Evolutionary conservation across 2,113 vertebrate genomes (phyloP), one percentile per base, ranked within the genome.

Genomic region (Cryptotis parvus): DNA sequence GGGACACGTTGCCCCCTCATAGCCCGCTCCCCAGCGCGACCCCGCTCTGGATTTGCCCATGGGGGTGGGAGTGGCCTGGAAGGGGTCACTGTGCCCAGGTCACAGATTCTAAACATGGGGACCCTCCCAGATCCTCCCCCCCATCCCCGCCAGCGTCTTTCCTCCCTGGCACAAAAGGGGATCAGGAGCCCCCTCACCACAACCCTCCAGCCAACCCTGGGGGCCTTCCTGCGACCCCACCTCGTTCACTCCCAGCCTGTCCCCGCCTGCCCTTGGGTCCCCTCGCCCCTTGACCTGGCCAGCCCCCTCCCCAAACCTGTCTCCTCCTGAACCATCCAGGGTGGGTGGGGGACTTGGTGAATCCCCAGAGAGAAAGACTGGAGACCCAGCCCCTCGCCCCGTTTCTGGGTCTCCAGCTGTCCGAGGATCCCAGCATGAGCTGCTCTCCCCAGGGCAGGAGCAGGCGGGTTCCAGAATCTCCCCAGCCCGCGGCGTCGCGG

Each of bases 401-500:
- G 37, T 41, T 66, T 83, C n/a, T 35, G 66, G 65, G 89, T 61
- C 69, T 9, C 55, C 55, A 18, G 6, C 55, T 58, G 55, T 58
- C 22, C 18, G 55, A 58, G 55, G 55, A 58, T 20, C 55, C 55
- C 45, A 49, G 45, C 45, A 49, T 49, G 45, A 49, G 45, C 45
- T 49, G 45, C 45, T 49, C 45, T 49, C 45, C 45, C 45, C 20
- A 65, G 63, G 63, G 63, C 63, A 5, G 27, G 63, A 58, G 55
- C 55, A 22, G 27, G 63, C 63, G 63, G 63, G 63, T 31, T 73
- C 74, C 3, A 2, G 94, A 88, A 85, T 68, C 83, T 92, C 85
- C 92, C 82, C 73, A 80, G 81, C 93, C 31, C 45, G 94, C 75
- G 76, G 78, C 84, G 55, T 66, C 63, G 45, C 35, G 70, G 78